A percentile compares a stretch with the other conserved stretches of the same genome.
phyloP scores from a whole-genome alignment of 2,113 vertebrate genomes.

The Patagioenas fasciata region DNA sequence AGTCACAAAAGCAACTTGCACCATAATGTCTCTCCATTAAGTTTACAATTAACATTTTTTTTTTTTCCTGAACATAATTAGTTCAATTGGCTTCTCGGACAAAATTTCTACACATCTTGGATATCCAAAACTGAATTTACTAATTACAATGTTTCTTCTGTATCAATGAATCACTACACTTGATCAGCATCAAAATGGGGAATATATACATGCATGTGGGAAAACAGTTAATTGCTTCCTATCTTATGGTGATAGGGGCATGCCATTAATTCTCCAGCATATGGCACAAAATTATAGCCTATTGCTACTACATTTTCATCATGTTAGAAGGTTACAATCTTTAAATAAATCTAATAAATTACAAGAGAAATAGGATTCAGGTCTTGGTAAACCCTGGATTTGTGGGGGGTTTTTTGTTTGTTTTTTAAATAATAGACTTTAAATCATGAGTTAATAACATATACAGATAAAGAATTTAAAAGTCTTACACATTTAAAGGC shows the following conservation, averaged over 20 bases:
- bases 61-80: background rate
- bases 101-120: background rate
- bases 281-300: conserved; percentile 36
- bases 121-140: background rate
- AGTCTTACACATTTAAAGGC: background rate
- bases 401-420: background rate
- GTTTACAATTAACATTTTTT: background rate
- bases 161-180: background rate
- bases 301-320: conserved; percentile 1
- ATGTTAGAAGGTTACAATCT: background rate
- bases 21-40: background rate
- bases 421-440: background rate
- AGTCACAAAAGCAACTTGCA: background rate
- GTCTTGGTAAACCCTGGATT: background rate
- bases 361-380: background rate
- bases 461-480: background rate
- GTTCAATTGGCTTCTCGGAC: background rate
- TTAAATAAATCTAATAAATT: background rate
- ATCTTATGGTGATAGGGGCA: background rate
- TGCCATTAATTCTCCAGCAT: conserved; percentile 44
- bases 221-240: conserved; percentile 24
- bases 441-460: background rate
- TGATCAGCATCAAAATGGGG: background rate
- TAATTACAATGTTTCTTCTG: background rate
- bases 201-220: background rate